Base-by-base conservation (phyloP, 2,113 vertebrate genomes). In the Cyprinodon tularosa region DNA sequence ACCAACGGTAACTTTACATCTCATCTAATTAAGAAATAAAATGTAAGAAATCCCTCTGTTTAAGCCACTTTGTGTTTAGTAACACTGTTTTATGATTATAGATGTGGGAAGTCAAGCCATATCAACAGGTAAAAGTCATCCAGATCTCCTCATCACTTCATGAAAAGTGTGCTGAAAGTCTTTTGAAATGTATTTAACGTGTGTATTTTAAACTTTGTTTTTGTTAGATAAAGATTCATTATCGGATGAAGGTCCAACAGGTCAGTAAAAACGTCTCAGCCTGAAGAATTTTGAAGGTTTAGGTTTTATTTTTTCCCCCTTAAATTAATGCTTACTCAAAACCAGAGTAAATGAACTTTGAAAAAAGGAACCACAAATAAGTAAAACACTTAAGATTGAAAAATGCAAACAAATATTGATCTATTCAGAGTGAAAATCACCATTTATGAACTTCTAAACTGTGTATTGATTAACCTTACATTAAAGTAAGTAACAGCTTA, bases 231-330 rank as follows among this genome's bases (percentile, higher is more conserved):
- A 91, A 74, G 94, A 94, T 57, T 91, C 91, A 3, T 91, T 89
- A 1, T 95, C 94, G 64, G 91, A 93, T 74, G 94, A 95, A 85
- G 90, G 87, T 66, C 94, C 93, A 0, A 94, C 94, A 84, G 93
- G 93, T 94, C 79, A 88, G 81, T 65, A 36, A 7, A 11, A 44
- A 68, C 53, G 3, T 3, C 6, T 48, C 8, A 5, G 37, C 11
- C n/a, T 9, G 12, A 10, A 66, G 42, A 59, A 9, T 12, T 36
- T 38, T 3, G 42, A n/a, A 17, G 5, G 44, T 29, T 36, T 12
- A 9, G 44, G 9, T 29, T 14, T 13, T 29, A 5, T 47, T 29
- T 22, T 4, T 12, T 40, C 12, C 59, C 29, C 1, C 29, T 29
- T 39, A 12, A 42, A 13, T 17, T 3, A 29, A 53, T 12, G 11